Conservation (phyloP, 2,113 vertebrate species). For the Oxyruncus cristatus region DNA sequence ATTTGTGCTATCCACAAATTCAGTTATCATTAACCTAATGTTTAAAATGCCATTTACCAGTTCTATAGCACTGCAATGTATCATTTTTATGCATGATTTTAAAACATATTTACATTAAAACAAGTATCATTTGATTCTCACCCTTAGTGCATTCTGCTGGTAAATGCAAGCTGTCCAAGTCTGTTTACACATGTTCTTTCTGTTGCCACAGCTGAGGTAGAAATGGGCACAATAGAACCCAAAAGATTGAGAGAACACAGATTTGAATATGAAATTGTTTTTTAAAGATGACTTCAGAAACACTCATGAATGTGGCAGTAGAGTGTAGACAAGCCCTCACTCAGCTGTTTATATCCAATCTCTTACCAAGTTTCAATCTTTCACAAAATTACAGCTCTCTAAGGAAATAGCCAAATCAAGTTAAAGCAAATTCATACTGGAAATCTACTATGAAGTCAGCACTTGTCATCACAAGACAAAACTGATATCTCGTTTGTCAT, state of each 20-base stretch:
- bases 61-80: neutral
- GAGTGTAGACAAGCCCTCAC: neutral
- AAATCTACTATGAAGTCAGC: neutral
- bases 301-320: neutral
- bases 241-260: neutral
- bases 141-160: neutral
- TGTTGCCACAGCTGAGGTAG: neutral
- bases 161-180: neutral
- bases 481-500: too few species aligned
- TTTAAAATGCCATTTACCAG: neutral
- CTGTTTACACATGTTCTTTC: neutral
- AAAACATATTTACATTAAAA: neutral
- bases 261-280: neutral
- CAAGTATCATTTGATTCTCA: neutral
- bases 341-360: neutral
- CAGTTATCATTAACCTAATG: neutral
- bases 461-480: too few species aligned
- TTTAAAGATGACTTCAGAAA: neutral
- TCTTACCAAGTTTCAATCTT: neutral
- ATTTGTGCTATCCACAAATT: neutral
- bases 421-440: neutral
- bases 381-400: neutral
- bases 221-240: neutral
- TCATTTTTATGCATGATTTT: neutral
- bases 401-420: neutral